A percentile compares a stretch with the other conserved stretches of the same genome.
phyloP scores from a whole-genome alignment of 2,888 invertebrate species.

The Schrankia costaestrigalis region DNA sequence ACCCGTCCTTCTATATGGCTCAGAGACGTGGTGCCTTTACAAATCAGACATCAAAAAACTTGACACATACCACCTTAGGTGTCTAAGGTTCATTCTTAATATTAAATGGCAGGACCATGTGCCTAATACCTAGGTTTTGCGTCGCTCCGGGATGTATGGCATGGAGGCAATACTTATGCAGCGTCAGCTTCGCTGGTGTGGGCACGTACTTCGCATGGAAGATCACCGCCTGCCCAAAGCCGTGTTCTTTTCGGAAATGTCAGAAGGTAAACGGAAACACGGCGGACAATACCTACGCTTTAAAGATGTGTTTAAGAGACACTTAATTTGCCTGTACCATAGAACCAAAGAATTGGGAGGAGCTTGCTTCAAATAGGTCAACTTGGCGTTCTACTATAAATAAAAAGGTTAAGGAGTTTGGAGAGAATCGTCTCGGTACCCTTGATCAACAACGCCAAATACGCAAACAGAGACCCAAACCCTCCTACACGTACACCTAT shows the following conservation, averaged over 20 bases:
- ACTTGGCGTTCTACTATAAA: not conserved
- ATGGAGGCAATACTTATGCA: no score
- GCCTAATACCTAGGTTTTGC: conserved; percentile 1
- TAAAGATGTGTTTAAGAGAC: not conserved
- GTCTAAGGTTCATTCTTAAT: conserved; percentile 9
- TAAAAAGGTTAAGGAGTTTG: not conserved
- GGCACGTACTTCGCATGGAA: no score
- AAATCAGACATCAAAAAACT: conserved; percentile 12
- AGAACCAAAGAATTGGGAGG: not conserved
- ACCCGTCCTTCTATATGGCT: conserved; percentile 13
- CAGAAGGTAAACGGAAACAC: no score
- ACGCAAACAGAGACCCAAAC: not conserved
- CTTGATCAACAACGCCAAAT: not conserved
- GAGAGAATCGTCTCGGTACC: not conserved
- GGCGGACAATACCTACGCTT: not conserved
- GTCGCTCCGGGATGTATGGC: not conserved
- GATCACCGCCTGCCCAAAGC: no score
- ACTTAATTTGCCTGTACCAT: not conserved
- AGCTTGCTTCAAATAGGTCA: not conserved
- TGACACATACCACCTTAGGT: conserved; percentile 17
- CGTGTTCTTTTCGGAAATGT: no score
- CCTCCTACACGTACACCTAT: conserved; percentile 1
- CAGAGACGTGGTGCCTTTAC: conserved; percentile 16
- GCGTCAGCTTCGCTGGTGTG: no score
- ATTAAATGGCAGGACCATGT: conserved; percentile 9